Evolutionary conservation across 2,113 vertebrate genomes (phyloP), one percentile per base, ranked within the genome.

Genomic region (Procavia capensis): DNA sequence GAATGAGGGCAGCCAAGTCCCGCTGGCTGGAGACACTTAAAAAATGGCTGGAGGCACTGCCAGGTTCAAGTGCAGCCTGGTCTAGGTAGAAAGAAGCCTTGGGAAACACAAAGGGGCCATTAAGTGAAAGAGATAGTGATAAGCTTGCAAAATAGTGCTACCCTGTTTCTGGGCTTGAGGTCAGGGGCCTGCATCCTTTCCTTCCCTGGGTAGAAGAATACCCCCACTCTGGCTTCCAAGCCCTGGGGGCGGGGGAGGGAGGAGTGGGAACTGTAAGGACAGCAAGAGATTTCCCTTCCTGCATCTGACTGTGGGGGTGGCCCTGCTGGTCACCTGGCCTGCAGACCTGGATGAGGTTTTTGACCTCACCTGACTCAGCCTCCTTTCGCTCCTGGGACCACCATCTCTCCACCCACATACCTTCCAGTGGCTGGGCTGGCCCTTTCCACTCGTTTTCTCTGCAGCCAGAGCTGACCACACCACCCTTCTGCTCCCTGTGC

Each of bases 31-130:
- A 34, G 70, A 50, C 50, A 31, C 16, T 22, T 6, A 11, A 50
- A 41, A 78, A 50, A 39, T 7, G 22, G n/a, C 54, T 2, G 0
- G 0, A 57, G 16, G 9, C 0, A 10, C 41, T 24, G 59, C 25
- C 41, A 6, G 22, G 41, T 34, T 3, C 54, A 87, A 25, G 61
- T 6, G 68, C 6, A 16, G 27, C 36, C 0, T 4, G 36, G 31
- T 57, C 20, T 36, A 22, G 22, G 45, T 36, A 68, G 80, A 43
- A 61, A 68, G 80, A 43, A 61, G 13, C 27, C n/a, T 0, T 16
- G 2, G 41, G 16, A 45, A 68, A 8, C 36, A 20, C 0, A 1
- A 16, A 39, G 43, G 43, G 24, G 17, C 54, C 29, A 17, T 1
- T 50, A 36, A 0, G 29, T 24, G 87, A 34, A 14, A 75, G 54